phyloP scores from a whole-genome alignment of 2,888 invertebrate species.

The Rotaria macrura region DNA sequence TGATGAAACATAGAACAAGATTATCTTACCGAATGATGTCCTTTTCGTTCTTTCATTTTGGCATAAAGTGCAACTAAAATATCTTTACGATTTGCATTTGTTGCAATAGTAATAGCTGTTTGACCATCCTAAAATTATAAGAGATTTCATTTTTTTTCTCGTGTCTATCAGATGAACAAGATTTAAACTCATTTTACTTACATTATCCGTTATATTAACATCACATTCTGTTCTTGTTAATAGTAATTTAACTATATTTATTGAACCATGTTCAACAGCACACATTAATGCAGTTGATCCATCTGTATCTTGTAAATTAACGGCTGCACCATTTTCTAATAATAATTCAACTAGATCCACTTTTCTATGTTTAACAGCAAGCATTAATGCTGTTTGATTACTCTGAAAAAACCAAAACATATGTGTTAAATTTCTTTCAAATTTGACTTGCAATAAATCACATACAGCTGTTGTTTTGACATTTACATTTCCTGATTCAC shows the following conservation, averaged over 20 bases:
- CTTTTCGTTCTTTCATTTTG: slow-evolving; percentile 54
- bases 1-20: neutral
- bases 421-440: too few relatives aligned
- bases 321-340: slow-evolving; percentile 70
- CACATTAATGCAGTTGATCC: slow-evolving; percentile 86
- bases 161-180: too few relatives aligned
- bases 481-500: slow-evolving; percentile 33
- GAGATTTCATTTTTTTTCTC: neutral
- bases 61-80: slow-evolving; percentile 77
- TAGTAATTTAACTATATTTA: slow-evolving; percentile 69
- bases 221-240: slow-evolving; percentile 70
- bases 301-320: slow-evolving; percentile 66
- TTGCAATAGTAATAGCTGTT: slow-evolving; percentile 76
- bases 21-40: slow-evolving; percentile 31
- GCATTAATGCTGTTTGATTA: slow-evolving; percentile 81
- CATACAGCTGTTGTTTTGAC: slow-evolving; percentile 26
- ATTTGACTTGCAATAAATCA: too few relatives aligned
- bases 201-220: slow-evolving; percentile 68
- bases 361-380: slow-evolving; percentile 77
- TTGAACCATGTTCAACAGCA: slow-evolving; percentile 81
- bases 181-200: too few relatives aligned
- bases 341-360: slow-evolving; percentile 70
- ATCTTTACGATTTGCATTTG: slow-evolving; percentile 79
- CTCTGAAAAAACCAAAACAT: slow-evolving; percentile 52
- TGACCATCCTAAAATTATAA: slow-evolving; percentile 68